A percentile compares a stretch with the other conserved stretches of the same genome.
These are phyloP conservation scores for Steinernema hermaphroditum DNA, from an alignment of 2,888 invertebrate species.

Conservation along the genomic window DNA sequence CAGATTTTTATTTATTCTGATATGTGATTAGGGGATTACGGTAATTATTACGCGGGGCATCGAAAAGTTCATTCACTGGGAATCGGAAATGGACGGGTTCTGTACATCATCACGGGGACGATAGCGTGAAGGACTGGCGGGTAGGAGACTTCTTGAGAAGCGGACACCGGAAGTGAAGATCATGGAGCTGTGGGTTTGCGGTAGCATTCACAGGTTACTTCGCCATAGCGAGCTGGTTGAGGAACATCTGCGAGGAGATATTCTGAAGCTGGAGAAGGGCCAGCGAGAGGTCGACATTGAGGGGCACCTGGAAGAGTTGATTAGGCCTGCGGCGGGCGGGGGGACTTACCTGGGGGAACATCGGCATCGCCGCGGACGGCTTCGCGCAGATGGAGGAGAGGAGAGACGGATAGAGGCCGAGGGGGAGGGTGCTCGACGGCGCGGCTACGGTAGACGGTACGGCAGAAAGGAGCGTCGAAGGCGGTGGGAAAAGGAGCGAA, in stretches of 20 bases:
- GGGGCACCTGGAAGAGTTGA: neutral
- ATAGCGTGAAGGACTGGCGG: conserved; percentile 11
- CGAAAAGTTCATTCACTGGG: too few species aligned
- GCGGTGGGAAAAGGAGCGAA: neutral
- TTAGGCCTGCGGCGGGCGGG: neutral
- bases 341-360: conserved; percentile 6
- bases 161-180: conserved; percentile 21
- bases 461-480: neutral
- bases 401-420: conserved; percentile 6
- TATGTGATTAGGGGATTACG: neutral
- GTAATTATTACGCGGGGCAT: too few species aligned
- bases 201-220: conserved; percentile 7
- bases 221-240: conserved; percentile 21
- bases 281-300: conserved; percentile 22
- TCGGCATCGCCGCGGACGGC: neutral
- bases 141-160: neutral
- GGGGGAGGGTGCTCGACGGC: neutral
- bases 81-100: neutral
- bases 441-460: neutral
- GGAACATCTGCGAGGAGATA: conserved; percentile 27
- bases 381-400: conserved; percentile 11
- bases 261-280: conserved; percentile 25
- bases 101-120: neutral
- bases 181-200: neutral
- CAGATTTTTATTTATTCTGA: neutral